Evolutionary conservation across 2,888 invertebrate species (phyloP).

Genomic region (Blera fallax): DNA sequence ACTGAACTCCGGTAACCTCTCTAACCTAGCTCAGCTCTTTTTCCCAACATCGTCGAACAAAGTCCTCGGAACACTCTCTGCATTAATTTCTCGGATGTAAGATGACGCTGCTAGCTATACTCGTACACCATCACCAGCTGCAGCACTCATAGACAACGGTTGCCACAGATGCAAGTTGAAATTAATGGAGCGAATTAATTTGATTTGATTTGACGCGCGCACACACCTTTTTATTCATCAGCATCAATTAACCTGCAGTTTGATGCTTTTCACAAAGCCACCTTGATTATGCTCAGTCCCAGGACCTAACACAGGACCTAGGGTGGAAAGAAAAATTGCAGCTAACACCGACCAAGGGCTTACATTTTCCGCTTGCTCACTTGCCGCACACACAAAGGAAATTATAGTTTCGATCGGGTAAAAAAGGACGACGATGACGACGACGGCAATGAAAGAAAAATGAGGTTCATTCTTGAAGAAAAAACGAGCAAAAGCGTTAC

Average conservation of each 20-base stretch:
- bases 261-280: slow-evolving; percentile 23
- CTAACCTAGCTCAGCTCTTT: neutral
- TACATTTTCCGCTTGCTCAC: neutral
- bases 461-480: neutral
- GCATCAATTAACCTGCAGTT: slow-evolving; percentile 53
- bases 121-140: neutral
- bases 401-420: slow-evolving; percentile 14
- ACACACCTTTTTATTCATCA: slow-evolving; percentile 50
- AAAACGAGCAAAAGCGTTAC: too few relatives aligned
- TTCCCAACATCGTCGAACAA: neutral
- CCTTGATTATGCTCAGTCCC: slow-evolving; percentile 27
- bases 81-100: slow-evolving; percentile 50
- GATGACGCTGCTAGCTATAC: slow-evolving; percentile 10
- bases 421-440: neutral
- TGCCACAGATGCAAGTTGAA: slow-evolving; percentile 43
- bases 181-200: slow-evolving; percentile 64
- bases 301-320: neutral
- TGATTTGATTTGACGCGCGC: slow-evolving; percentile 62
- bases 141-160: neutral
- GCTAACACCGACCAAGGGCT: neutral
- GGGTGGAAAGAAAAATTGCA: neutral
- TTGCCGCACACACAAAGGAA: slow-evolving; percentile 12
- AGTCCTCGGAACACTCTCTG: slow-evolving; percentile 6
- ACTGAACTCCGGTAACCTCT: slow-evolving; percentile 1
- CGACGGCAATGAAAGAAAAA: slow-evolving; percentile 2